Conservation (phyloP, 2,113 vertebrate genomes). For the Glaucomys volans region DNA sequence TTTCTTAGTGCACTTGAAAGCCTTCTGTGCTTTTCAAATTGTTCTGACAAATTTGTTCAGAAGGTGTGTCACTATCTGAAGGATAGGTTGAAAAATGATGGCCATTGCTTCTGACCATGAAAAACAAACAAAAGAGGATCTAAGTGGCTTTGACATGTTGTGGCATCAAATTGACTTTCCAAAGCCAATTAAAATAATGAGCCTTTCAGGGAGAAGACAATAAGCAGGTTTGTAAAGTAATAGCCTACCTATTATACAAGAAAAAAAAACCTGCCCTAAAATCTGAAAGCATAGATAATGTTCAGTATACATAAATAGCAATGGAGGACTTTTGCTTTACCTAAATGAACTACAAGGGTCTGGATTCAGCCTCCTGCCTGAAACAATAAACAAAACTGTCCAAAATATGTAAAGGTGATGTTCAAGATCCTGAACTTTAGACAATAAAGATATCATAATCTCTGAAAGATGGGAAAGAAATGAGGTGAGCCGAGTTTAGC, state of each 20-base stretch:
- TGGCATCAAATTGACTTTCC: not conserved
- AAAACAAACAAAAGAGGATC: not conserved
- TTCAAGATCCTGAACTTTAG: not conserved
- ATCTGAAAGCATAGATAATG: not conserved
- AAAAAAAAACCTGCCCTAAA: not conserved
- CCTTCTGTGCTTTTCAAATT: not conserved
- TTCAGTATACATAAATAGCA: not conserved
- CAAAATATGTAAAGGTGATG: not conserved
- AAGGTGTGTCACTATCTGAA: not conserved
- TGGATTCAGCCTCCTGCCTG: not conserved
- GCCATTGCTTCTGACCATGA: not conserved
- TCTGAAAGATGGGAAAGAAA: not conserved
- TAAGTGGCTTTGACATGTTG: not conserved
- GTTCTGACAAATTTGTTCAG: not conserved
- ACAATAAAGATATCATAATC: not conserved
- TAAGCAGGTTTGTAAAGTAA: not conserved
- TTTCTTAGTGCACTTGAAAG: not conserved
- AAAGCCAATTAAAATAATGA: conserved; percentile 7
- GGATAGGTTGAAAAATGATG: not conserved
- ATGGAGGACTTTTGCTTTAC: not conserved
- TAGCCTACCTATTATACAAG: not conserved
- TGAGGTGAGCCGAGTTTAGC: too few relatives aligned
- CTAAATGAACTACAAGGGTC: not conserved
- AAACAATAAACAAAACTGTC: not conserved
- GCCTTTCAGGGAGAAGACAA: not conserved